Base-by-base conservation (phyloP, 2,113 vertebrate genomes). In the Sorex fumeus region DNA sequence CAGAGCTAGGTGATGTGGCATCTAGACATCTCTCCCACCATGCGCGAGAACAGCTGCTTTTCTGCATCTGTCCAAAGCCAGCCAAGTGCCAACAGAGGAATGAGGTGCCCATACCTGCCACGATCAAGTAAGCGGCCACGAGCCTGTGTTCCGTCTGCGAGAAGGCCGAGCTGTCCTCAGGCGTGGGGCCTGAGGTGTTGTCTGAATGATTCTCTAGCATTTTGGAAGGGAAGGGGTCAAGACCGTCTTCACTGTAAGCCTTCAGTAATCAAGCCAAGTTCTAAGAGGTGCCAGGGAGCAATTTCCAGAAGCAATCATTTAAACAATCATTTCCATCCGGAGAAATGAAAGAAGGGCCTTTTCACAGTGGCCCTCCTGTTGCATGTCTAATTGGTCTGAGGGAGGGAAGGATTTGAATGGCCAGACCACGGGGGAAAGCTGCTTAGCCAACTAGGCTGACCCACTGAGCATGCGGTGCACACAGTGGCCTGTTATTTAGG, bases 61-160 rank as follows among this genome's bases (percentile, higher is more conserved):
- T 72, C 60, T 69, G n/a, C 86, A 1, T 1, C 83, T 79, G 25
- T 47, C 62, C 32, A 11, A 50, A 88, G 1, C 89, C n/a, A 84
- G 93, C 57, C 11, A 78, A 93, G 34, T 64, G 21, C 43, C 74
- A 4, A 88, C 70, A 18, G 47, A 95, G 30, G 64, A 88, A 92
- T n/a, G 15, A 91, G 77, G 40, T 8, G 76, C 43, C 80, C 96
- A 94, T 99, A 99, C 99, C 99, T 99, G 99, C 99, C 89, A 98
- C 97, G 84, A 99, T 99, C 88, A 99, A 98, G 89, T 99, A 99
- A 96, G 97, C 97, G 86, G 99, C 99, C 64, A 99, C 98, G 86
- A 99, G 97, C 97, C 98, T 99, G 98, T 99, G 99, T 94, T 99
- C 99, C 11, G 88, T 97, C 97, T 98, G 98, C 8, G 98, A 98